Evolutionary conservation across 2,888 invertebrate genomes (phyloP).

Genomic region (Lithodes maja): DNA sequence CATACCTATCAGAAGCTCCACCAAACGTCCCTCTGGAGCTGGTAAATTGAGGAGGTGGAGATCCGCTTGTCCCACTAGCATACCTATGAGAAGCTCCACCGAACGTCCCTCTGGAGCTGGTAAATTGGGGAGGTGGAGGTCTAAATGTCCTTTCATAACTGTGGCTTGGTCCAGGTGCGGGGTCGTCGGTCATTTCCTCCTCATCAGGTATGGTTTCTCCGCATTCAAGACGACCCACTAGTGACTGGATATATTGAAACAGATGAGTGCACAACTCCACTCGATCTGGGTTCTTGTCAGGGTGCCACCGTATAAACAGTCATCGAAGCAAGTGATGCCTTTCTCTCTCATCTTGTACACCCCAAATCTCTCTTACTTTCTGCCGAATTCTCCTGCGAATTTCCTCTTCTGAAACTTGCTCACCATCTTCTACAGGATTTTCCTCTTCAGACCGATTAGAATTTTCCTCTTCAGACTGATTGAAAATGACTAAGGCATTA

Average conservation of each 20-base stretch:
- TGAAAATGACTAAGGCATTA: background rate
- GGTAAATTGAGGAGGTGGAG: background rate
- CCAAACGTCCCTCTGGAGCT: background rate
- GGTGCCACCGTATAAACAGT: conserved; percentile 46
- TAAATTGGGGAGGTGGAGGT: background rate
- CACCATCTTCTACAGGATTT: background rate
- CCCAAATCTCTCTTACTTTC: conserved; percentile 38
- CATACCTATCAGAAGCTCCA: background rate
- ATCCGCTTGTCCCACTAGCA: background rate
- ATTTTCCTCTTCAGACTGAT: no score
- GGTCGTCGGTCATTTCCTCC: background rate
- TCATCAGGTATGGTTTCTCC: conserved; percentile 43
- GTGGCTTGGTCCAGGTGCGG: background rate
- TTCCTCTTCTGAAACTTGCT: background rate
- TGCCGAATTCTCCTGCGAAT: conserved; percentile 3
- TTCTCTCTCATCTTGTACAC: conserved; percentile 25
- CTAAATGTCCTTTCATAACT: background rate
- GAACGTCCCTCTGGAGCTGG: background rate
- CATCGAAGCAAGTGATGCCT: conserved; percentile 28
- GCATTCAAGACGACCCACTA: conserved; percentile 34
- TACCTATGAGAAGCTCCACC: background rate
- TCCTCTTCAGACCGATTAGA: background rate
- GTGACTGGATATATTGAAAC: conserved; percentile 41
- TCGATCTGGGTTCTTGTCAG: conserved; percentile 39
- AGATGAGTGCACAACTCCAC: conserved; percentile 30